A percentile compares a stretch with the other conserved stretches of the same genome.
These are phyloP conservation scores for Helarctos malayanus DNA, from an alignment of 2,797 vertebrate species.

Conservation along the genomic window DNA sequence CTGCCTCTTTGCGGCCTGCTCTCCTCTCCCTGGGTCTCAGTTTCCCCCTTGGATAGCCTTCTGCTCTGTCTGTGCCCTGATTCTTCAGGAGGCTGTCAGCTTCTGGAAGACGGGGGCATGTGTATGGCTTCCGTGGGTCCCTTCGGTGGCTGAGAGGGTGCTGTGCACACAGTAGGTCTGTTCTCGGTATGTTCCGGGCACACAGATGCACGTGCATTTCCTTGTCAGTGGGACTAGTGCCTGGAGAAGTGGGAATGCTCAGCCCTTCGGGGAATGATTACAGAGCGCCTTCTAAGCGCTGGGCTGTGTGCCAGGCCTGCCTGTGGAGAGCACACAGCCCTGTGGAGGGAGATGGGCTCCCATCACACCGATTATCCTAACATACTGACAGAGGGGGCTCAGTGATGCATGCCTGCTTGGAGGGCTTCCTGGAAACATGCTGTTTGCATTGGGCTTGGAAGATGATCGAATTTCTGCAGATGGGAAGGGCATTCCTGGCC, in stretches of 20 bases:
- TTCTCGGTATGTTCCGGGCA: rapidly evolving
- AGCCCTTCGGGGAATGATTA: neutral
- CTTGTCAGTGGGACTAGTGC: neutral
- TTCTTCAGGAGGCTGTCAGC: neutral
- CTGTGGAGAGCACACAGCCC: neutral
- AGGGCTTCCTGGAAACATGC: neutral
- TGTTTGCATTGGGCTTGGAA: neutral
- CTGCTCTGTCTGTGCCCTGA: neutral
- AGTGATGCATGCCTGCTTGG: neutral
- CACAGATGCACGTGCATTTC: neutral
- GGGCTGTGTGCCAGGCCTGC: neutral
- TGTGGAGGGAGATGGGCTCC: neutral
- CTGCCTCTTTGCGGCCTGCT: neutral
- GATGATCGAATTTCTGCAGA: too few species aligned
- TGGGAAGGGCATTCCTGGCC: neutral
- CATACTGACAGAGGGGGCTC: rapidly evolving
- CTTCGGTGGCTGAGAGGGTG: too few species aligned
- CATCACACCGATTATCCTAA: neutral
- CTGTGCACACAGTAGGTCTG: neutral
- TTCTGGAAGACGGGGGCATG: neutral
- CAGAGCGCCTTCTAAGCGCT: neutral
- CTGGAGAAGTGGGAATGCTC: neutral
- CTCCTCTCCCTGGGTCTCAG: neutral
- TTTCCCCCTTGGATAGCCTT: neutral
- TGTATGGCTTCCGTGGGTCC: neutral